phyloP scores from a whole-genome alignment of 2,888 invertebrate species.

The Romanomermis culicivorax region DNA sequence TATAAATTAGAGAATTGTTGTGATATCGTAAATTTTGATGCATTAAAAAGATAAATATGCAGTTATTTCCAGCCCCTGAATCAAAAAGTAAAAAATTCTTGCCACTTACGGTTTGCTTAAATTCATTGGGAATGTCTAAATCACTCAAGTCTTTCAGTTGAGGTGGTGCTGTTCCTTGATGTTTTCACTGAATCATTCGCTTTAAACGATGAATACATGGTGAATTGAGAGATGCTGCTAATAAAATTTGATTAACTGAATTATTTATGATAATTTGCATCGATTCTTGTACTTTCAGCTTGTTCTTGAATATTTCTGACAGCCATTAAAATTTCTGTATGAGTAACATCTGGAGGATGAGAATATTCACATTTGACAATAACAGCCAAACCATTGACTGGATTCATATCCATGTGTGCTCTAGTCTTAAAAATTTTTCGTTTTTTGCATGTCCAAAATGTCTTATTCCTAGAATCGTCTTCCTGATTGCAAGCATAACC shows the following conservation, averaged over 20 bases:
- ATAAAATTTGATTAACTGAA: background rate
- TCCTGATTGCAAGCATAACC: background rate
- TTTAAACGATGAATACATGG: background rate
- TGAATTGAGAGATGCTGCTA: background rate
- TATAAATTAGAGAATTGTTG: background rate
- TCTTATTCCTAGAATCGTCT: background rate
- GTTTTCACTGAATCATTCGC: background rate
- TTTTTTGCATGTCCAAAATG: background rate
- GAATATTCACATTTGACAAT: background rate
- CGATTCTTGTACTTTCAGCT: background rate
- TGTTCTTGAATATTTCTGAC: background rate
- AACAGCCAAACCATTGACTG: background rate
- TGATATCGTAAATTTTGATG: background rate
- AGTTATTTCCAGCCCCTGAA: background rate
- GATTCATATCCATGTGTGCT: background rate
- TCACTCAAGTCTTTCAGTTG: background rate
- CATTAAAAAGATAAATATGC: background rate
- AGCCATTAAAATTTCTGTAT: background rate
- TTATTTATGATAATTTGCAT: background rate
- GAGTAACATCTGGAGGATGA: background rate
- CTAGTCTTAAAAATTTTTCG: background rate
- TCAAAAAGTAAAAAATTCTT: background rate
- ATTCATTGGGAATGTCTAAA: background rate
- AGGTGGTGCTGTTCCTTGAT: background rate
- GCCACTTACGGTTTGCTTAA: background rate